Base-by-base conservation (phyloP, 2,113 vertebrate genomes). In the Mobula hypostoma region DNA sequence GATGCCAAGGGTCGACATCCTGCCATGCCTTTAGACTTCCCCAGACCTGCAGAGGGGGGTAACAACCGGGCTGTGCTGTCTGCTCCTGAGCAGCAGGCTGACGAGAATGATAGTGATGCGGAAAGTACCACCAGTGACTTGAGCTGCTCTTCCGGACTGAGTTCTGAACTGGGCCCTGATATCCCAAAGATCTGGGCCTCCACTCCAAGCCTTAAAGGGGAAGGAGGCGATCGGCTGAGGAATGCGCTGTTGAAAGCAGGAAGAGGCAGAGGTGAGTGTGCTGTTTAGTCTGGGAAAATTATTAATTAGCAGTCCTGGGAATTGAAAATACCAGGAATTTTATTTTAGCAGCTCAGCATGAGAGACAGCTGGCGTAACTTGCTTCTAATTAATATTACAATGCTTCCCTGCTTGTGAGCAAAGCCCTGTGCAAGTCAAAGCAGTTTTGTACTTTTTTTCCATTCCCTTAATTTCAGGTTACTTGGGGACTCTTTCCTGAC, bases 261-360 rank as follows among this genome's bases (percentile, higher is more conserved):
- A 48, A 72, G 91, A 93, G 91, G 68, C 91, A 72, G 91, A 48
- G 70, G 91, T 93, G 91, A 74, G 91, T 27, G 7, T 24, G 17
- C n/a, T 63, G 12, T 66, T 66, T 90, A 15, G 58, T 66, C 9
- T 0, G 83, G 83, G 29, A 61, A 32, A 7, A 14, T 32, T 66
- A 19, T 32, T 15, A 7, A 74, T 74, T 77, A 27, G 5, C 1
- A 77, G 27, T 77, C 24, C 74, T 29, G 24, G 74, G 27, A 6
- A 77, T 77, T 27, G 8, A 24, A 29, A 77, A 77, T 77, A 7
- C 7, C 14, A 14, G 63, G 63, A 14, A 7, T 66, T 66, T 66
- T 14, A 1, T 66, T 14, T 11, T 11, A 66, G 8, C 63, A 66
- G 27, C 21, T 7, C 24, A 77, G 74, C 24, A 77, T 29, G 7